Conservation (phyloP, 2,797 vertebrate species). For the Syndactyla subalaris region DNA sequence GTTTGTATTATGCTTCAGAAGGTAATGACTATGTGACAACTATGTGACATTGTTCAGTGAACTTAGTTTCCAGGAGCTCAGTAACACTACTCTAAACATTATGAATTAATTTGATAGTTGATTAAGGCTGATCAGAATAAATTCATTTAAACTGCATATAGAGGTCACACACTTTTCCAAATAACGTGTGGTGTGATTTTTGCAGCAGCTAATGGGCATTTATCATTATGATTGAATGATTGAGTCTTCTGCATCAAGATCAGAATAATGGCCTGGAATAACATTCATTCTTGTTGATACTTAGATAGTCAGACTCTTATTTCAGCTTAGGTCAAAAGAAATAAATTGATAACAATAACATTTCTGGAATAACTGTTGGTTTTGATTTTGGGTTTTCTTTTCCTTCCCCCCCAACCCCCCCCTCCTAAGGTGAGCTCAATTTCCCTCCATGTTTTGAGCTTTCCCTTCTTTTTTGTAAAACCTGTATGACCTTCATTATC, state of each 20-base stretch:
- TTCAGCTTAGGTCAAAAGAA: background rate
- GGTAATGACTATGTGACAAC: background rate
- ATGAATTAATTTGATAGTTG: constrained; percentile 51
- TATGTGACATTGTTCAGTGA: constrained; percentile 6
- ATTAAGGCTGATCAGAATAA: constrained; percentile 58
- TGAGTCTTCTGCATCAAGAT: background rate
- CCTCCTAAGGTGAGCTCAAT: background rate
- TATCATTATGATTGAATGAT: constrained; percentile 43
- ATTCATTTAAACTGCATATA: constrained; percentile 34
- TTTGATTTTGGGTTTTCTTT: too few species aligned
- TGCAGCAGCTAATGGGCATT: constrained; percentile 50
- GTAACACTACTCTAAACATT: constrained; percentile 35
- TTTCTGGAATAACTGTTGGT: background rate
- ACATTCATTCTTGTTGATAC: background rate
- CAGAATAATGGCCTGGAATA: constrained; percentile 40
- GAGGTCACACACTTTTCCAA: constrained; percentile 26
- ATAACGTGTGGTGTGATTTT: constrained; percentile 2
- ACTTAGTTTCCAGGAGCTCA: constrained; percentile 11
- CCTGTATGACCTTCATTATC: background rate
- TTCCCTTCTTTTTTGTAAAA: background rate
- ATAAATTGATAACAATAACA: background rate
- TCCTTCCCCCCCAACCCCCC: too few species aligned
- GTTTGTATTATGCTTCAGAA: constrained; percentile 20
- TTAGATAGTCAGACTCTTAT: background rate
- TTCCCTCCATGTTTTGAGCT: background rate